These are phyloP conservation scores for Clarias macrocephalus DNA, from an alignment of 2,113 vertebrate genomes.

Conservation along the genomic window DNA sequence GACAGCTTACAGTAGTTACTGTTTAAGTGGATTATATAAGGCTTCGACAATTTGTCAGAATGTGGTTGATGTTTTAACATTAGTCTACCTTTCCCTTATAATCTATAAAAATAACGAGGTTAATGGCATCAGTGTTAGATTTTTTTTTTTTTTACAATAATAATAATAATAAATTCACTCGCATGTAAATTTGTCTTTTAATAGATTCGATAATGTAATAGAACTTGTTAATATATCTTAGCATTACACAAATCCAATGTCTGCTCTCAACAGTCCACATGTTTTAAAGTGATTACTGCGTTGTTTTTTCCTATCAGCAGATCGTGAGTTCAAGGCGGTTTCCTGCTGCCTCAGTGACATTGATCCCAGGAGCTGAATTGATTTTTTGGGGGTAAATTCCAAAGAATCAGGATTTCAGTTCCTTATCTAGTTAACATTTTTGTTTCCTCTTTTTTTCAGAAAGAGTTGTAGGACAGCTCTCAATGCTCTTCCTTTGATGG, in stretches of 20 bases:
- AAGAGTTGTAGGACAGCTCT: neutral
- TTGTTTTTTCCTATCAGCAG: neutral
- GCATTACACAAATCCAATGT: neutral
- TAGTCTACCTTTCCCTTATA: neutral
- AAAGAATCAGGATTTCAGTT: slow-evolving; percentile 25
- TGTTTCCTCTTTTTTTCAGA: slow-evolving; percentile 21
- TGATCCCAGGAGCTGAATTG: neutral
- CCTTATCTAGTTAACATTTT: slow-evolving; percentile 15
- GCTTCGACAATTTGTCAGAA: too few relatives aligned
- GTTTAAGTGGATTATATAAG: too few relatives aligned
- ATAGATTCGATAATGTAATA: neutral
- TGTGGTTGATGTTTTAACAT: too few relatives aligned
- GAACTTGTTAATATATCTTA: neutral
- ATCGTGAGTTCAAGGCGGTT: neutral
- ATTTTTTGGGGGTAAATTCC: slow-evolving; percentile 6
- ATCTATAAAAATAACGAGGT: neutral
- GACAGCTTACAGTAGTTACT: too few relatives aligned
- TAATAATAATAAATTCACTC: neutral
- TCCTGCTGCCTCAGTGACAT: neutral
- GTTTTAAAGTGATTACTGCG: neutral
- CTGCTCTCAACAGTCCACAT: neutral
- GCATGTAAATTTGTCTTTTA: neutral
- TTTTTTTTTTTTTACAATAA: neutral
- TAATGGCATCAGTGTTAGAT: neutral
- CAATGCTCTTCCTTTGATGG: neutral